phyloP scores from a whole-genome alignment of 2,797 vertebrate species.

The Siniperca obscura region DNA sequence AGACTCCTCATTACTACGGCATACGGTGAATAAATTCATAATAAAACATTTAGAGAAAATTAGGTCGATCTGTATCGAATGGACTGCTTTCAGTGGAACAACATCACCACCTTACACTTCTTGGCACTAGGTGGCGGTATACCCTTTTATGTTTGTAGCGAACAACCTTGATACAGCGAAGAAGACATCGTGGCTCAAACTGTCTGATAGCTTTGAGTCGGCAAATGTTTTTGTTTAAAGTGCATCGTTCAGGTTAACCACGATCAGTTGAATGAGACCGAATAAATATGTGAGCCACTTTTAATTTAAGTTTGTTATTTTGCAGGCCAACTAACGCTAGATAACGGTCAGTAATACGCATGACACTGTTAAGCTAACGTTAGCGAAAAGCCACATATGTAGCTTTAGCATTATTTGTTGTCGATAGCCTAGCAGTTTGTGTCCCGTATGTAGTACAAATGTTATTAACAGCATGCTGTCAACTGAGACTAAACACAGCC shows the following conservation, averaged over 20 bases:
- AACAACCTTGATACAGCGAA: background rate
- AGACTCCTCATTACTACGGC: background rate
- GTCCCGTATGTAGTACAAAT: background rate
- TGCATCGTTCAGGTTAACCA: background rate
- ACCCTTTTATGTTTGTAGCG: rapidly evolving
- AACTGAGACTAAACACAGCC: rapidly evolving
- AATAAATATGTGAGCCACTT: conserved; percentile 9
- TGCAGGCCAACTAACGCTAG: rapidly evolving
- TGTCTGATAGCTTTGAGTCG: background rate
- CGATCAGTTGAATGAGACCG: background rate
- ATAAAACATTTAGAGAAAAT: too few relatives aligned
- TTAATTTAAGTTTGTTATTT: background rate
- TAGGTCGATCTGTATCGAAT: background rate
- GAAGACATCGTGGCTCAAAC: background rate
- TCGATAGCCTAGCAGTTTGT: conserved; percentile 37
- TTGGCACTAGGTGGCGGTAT: conserved; percentile 43
- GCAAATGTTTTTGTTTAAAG: background rate
- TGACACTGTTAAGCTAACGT: background rate
- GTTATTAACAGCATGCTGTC: background rate
- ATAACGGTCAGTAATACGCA: background rate
- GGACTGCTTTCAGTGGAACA: background rate
- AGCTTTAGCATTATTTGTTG: conserved; percentile 33
- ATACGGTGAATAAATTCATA: too few relatives aligned
- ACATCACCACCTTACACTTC: background rate
- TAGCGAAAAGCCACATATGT: conserved; percentile 14